Conservation (phyloP, 2,888 invertebrate species). For the Diarsia brunnea region DNA sequence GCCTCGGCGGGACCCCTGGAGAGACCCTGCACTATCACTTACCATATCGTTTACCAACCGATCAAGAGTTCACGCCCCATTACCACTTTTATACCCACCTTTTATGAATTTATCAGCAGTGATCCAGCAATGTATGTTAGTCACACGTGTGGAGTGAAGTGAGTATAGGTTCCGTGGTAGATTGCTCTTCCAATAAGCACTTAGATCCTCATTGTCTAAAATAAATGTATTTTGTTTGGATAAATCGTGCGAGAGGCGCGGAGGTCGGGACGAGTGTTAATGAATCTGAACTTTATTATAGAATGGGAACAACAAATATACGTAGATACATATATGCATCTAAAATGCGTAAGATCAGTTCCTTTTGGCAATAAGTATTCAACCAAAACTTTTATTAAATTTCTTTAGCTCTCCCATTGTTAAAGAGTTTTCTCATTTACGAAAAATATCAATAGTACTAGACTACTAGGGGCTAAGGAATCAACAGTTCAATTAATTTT, state of each 20-base stretch:
- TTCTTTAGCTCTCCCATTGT: background rate
- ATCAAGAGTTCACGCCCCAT: slow-evolving; percentile 62
- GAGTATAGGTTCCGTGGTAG: slow-evolving; percentile 64
- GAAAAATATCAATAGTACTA: background rate
- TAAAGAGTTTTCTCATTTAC: background rate
- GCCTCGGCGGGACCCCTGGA: slow-evolving; percentile 84
- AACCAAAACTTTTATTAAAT: background rate
- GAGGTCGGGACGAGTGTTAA: slow-evolving; percentile 81
- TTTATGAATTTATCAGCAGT: background rate
- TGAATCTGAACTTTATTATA: slow-evolving; percentile 72
- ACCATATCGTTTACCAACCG: slow-evolving; percentile 65
- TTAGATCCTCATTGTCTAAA: slow-evolving; percentile 86
- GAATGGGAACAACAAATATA: slow-evolving; percentile 52
- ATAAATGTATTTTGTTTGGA: slow-evolving; percentile 87
- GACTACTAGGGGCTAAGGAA: background rate
- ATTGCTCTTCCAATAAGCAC: slow-evolving; percentile 81
- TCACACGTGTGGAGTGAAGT: slow-evolving; percentile 17
- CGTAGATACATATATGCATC: slow-evolving; percentile 3
- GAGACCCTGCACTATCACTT: slow-evolving; percentile 73
- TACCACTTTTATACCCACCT: slow-evolving; percentile 43
- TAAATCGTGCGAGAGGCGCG: slow-evolving; percentile 75
- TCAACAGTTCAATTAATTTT: background rate
- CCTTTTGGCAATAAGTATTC: background rate
- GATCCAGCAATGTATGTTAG: slow-evolving; percentile 67
- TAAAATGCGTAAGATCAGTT: background rate